Conservation (phyloP, 2,113 vertebrate species). For the Cololabis saira region DNA sequence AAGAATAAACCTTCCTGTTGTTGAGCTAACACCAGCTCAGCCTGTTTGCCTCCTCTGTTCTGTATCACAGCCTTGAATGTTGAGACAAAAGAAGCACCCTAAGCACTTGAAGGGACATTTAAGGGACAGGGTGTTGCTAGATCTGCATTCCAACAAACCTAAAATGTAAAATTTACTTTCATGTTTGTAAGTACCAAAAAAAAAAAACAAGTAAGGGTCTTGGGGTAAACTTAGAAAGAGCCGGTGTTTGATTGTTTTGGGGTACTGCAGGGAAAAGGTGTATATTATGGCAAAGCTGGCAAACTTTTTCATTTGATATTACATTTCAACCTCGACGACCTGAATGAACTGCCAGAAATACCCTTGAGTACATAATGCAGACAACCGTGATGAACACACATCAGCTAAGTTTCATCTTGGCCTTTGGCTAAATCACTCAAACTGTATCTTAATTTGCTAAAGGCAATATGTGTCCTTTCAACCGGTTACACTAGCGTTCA, state of each 20-base stretch:
- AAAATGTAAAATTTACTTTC: neutral
- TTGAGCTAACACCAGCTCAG: too few relatives aligned
- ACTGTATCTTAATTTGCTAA: conserved; percentile 22
- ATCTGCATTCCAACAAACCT: neutral
- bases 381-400: neutral
- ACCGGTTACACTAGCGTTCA: neutral
- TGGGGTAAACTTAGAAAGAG: neutral
- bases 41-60: too few relatives aligned
- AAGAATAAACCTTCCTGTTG: too few relatives aligned
- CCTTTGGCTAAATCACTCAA: conserved; percentile 11
- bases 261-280: too few relatives aligned
- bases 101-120: neutral
- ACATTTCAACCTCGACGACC: too few relatives aligned
- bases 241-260: neutral
- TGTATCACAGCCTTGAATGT: too few relatives aligned
- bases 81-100: conserved; percentile 14
- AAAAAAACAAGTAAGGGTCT: neutral
- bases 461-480: neutral
- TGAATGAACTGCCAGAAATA: too few relatives aligned
- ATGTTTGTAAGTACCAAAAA: neutral
- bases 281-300: too few relatives aligned
- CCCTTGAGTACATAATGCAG: neutral
- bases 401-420: conserved; percentile 10
- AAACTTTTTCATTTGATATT: too few relatives aligned
- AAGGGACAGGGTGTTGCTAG: neutral